Evolutionary conservation across 2,113 vertebrate genomes (phyloP).

Genomic region (Hirundichthys speculiger): DNA sequence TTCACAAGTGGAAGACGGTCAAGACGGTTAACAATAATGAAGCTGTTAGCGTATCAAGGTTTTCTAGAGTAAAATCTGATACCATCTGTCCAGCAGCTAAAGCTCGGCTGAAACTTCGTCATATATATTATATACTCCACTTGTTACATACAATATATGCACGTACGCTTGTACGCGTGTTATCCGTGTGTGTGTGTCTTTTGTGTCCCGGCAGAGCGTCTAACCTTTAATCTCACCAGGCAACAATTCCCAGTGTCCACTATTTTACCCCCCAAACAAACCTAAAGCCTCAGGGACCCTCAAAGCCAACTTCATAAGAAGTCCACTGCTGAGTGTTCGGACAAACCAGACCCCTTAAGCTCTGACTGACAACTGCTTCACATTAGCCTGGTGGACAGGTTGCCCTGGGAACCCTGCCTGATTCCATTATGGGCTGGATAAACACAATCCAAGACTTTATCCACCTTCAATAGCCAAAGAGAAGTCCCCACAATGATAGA

Average conservation of each 20-base stretch:
- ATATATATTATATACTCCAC: no score
- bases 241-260: constrained; percentile 42
- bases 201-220: constrained; percentile 19
- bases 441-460: constrained; percentile 78
- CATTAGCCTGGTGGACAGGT: constrained; percentile 60
- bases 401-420: constrained; percentile 66
- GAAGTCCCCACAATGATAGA: constrained; percentile 68
- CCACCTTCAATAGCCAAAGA: constrained; percentile 68
- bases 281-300: constrained; percentile 43
- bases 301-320: constrained; percentile 69
- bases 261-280: constrained; percentile 18
- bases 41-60: no score
- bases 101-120: no score
- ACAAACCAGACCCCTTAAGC: constrained; percentile 64
- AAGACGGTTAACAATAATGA: no score
- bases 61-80: no score
- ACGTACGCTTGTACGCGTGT: constrained; percentile 17
- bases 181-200: constrained; percentile 17
- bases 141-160: no score
- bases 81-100: no score
- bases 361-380: constrained; percentile 54
- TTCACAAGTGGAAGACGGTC: no score
- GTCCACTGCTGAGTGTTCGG: constrained; percentile 61
- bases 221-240: constrained; percentile 48
- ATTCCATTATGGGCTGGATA: constrained; percentile 76